Conservation (phyloP, 2,888 invertebrate species). For the Baronia brevicornis region DNA sequence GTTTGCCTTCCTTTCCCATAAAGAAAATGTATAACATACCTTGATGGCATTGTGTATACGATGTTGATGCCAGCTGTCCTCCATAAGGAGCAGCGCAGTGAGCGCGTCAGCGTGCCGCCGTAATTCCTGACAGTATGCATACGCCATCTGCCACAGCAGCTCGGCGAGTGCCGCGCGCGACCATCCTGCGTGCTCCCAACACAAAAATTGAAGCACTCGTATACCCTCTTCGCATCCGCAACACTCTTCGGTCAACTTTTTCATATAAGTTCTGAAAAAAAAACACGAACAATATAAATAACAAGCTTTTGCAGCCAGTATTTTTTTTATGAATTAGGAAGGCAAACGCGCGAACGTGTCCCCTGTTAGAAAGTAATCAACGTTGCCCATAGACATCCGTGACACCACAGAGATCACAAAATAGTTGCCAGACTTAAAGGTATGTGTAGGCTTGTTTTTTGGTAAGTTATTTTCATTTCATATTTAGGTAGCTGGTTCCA, state of each 20-base stretch:
- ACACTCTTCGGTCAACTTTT: constrained; percentile 96
- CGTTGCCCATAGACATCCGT: too few relatives aligned
- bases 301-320: too few relatives aligned
- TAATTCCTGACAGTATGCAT: constrained; percentile 95
- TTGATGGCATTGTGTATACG: constrained; percentile 95
- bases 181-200: constrained; percentile 97
- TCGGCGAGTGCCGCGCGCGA: constrained; percentile 92
- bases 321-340: too few relatives aligned
- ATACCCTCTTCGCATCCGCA: constrained; percentile 94
- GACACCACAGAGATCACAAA: neutral
- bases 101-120: constrained; percentile 94
- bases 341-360: too few relatives aligned
- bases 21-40: constrained; percentile 76
- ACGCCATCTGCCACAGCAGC: constrained; percentile 91
- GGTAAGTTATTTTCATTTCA: too few relatives aligned
- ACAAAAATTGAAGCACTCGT: constrained; percentile 92
- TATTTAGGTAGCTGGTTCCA: too few relatives aligned
- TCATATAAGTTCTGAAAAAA: constrained; percentile 79
- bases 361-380: too few relatives aligned
- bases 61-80: constrained; percentile 97
- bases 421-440: too few relatives aligned
- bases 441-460: too few relatives aligned
- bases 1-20: too few relatives aligned
- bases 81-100: constrained; percentile 89
- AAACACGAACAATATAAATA: too few relatives aligned